phyloP scores from a whole-genome alignment of 2,797 vertebrate species.

The Pantherophis vulpinus region DNA sequence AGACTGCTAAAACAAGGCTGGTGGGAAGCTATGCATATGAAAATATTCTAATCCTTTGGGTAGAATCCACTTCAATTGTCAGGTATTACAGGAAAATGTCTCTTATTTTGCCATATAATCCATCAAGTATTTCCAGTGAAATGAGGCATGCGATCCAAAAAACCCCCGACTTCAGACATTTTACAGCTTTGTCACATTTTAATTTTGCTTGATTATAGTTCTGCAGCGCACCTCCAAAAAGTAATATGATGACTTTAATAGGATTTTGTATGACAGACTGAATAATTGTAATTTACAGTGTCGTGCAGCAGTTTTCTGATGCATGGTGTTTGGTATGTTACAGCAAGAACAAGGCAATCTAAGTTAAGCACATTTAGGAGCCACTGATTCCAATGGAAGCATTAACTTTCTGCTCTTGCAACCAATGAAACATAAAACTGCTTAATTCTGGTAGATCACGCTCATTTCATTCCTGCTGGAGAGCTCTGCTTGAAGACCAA shows the following conservation, averaged over 20 bases:
- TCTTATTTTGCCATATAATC: slow-evolving; percentile 14
- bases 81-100: background rate
- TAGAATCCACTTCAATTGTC: background rate
- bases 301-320: background rate
- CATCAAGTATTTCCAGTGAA: slow-evolving; percentile 6
- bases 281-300: background rate
- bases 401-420: background rate
- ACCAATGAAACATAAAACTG: background rate
- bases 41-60: slow-evolving; percentile 6
- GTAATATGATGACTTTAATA: slow-evolving; percentile 3
- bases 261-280: background rate
- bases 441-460: background rate
- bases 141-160: background rate
- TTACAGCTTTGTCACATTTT: slow-evolving; percentile 9
- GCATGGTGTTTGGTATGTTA: background rate
- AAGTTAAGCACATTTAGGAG: background rate
- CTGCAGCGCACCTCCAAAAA: background rate
- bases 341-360: background rate
- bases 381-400: background rate
- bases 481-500: background rate
- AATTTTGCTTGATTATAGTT: slow-evolving; percentile 12
- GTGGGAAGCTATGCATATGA: background rate
- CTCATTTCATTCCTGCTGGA: background rate
- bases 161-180: slow-evolving; percentile 5
- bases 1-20: background rate